Percentiles rank a stretch among this genome's conserved stretches.
These are phyloP conservation scores for Hippocampus comes DNA, from an alignment of 2,113 vertebrate species.

Conservation along the genomic window DNA sequence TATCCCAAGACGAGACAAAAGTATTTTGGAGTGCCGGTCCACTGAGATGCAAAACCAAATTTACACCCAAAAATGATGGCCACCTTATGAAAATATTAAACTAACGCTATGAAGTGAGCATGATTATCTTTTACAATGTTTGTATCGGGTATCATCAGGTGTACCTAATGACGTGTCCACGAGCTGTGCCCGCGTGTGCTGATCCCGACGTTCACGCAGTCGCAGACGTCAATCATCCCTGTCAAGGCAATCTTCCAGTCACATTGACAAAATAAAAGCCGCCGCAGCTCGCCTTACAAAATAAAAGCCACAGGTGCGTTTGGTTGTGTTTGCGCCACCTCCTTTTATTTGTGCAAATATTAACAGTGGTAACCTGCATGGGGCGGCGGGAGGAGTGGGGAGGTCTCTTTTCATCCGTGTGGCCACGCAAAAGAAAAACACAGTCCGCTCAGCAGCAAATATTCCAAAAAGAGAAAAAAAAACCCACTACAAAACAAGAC, in stretches of 20 bases:
- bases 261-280: neutral
- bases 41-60: neutral
- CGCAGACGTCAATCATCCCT: neutral
- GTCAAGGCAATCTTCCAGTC: neutral
- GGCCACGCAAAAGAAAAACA: constrained; percentile 51
- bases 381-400: neutral
- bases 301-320: constrained; percentile 4
- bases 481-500: constrained; percentile 31
- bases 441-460: constrained; percentile 70
- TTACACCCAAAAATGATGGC: neutral
- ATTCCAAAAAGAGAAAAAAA: constrained; percentile 58
- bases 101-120: neutral
- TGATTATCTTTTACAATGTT: neutral
- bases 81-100: neutral
- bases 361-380: neutral
- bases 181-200: too few relatives aligned
- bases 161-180: neutral
- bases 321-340: constrained; percentile 39
- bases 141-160: neutral
- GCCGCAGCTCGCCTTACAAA: neutral
- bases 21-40: neutral
- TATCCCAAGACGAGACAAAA: neutral
- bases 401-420: constrained; percentile 65
- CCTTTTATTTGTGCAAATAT: neutral
- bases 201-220: neutral